Evolutionary conservation across 2,797 vertebrate genomes (phyloP).

Genomic region (Pseudochaenichthys georgianus): DNA sequence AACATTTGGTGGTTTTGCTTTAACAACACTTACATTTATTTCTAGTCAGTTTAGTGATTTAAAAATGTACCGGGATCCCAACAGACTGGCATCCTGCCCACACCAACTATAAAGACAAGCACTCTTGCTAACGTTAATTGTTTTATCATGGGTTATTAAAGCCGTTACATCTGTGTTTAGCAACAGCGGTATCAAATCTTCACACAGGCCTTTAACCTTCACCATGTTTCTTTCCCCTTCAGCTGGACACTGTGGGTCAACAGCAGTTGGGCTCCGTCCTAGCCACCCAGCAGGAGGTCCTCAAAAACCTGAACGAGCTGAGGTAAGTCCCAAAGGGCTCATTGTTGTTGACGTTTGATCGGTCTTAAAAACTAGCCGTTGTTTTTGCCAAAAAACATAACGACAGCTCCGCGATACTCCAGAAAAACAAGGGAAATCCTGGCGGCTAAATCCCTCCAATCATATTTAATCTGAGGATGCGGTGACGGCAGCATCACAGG

Average conservation of each 20-base stretch:
- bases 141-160: constrained; percentile 12
- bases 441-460: constrained; percentile 63
- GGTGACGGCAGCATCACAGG: constrained; percentile 58
- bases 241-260: constrained; percentile 81
- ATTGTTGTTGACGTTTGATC: constrained; percentile 25
- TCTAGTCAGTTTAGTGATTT: not conserved
- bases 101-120: not conserved
- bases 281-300: constrained; percentile 90
- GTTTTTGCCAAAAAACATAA: constrained; percentile 50
- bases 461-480: constrained; percentile 75
- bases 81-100: not conserved
- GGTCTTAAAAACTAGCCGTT: constrained; percentile 42
- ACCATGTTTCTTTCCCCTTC: constrained; percentile 1
- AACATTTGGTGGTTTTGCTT: not conserved
- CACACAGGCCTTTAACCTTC: not conserved
- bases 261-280: constrained; percentile 88
- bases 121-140: not conserved
- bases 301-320: constrained; percentile 91
- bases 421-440: constrained; percentile 75
- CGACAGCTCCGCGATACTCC: constrained; percentile 41
- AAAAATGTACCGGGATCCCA: not conserved
- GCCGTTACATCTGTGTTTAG: constrained; percentile 6
- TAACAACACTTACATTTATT: not conserved
- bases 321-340: constrained; percentile 82
- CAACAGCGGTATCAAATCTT: constrained; percentile 12